Percentiles rank a stretch among this genome's conserved stretches.
These are phyloP conservation scores for Scrobipalpa atriplicella DNA, from an alignment of 2,888 invertebrate genomes.

Conservation along the genomic window DNA sequence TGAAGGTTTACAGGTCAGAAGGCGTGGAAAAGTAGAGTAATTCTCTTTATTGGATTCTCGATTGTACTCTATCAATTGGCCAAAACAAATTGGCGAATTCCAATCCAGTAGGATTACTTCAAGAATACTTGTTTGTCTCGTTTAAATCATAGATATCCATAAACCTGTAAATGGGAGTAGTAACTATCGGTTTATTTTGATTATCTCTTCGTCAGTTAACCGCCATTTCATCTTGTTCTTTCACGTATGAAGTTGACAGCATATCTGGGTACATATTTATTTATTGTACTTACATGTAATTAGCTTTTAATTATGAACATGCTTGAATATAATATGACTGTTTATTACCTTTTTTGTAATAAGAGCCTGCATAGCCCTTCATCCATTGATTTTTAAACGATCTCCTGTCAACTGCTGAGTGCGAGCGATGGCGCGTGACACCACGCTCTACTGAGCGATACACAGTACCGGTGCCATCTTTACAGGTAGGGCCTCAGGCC, in stretches of 20 bases:
- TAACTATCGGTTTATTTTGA: too few relatives aligned
- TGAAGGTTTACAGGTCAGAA: background rate
- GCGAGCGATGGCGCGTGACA: slow-evolving; percentile 1
- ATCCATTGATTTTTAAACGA: background rate
- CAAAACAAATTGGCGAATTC: background rate
- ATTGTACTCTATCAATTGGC: background rate
- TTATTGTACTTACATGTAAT: too few relatives aligned
- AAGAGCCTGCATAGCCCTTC: background rate
- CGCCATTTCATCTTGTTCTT: too few relatives aligned
- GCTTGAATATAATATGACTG: too few relatives aligned
- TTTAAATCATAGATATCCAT: too few relatives aligned
- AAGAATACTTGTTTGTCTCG: too few relatives aligned
- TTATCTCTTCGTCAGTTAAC: too few relatives aligned
- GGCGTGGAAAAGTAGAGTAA: background rate
- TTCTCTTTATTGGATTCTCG: background rate
- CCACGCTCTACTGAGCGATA: background rate
- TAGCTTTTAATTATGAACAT: too few relatives aligned
- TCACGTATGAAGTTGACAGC: too few relatives aligned
- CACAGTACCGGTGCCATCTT: background rate
- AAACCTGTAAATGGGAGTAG: too few relatives aligned
- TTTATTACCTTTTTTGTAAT: background rate
- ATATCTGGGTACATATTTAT: too few relatives aligned
- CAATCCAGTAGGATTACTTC: background rate
- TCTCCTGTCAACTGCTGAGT: slow-evolving; percentile 3
- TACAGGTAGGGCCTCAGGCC: background rate